phyloP scores from a whole-genome alignment of 2,888 invertebrate species.

The Celastrina argiolus region DNA sequence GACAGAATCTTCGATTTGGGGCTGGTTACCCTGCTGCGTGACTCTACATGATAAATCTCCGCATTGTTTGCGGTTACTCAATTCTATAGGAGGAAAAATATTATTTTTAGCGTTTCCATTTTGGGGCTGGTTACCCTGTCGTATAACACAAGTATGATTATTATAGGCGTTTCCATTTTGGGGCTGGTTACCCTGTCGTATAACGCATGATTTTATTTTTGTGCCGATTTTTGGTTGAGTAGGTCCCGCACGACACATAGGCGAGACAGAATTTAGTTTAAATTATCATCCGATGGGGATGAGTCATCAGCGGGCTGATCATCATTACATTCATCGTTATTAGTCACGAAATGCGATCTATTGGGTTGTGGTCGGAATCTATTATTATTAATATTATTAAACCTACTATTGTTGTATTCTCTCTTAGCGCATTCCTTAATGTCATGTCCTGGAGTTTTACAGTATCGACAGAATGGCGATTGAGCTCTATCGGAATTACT shows the following conservation, averaged over 20 bases:
- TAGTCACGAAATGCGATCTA: neutral
- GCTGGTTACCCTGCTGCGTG: neutral
- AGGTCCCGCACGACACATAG: neutral
- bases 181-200: constrained; percentile 23
- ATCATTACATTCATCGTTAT: neutral
- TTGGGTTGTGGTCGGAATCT: neutral
- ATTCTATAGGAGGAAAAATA: neutral
- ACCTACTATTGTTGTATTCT: constrained; percentile 27
- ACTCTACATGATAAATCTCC: neutral
- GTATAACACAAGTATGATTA: neutral
- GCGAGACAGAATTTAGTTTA: constrained; percentile 5
- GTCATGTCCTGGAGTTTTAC: constrained; percentile 25
- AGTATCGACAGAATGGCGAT: constrained; percentile 27
- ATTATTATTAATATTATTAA: no score
- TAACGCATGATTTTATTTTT: neutral
- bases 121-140: constrained; percentile 17
- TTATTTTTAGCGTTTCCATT: neutral
- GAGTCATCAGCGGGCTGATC: neutral
- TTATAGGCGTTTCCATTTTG: constrained; percentile 3
- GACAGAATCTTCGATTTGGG: neutral
- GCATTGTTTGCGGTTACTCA: constrained; percentile 11
- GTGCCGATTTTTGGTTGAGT: neutral
- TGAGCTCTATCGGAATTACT: neutral
- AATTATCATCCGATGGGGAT: neutral
- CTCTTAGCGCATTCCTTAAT: constrained; percentile 28